Conservation (phyloP, 2,797 vertebrate genomes). For the Sebastes kiyomatsui region DNA sequence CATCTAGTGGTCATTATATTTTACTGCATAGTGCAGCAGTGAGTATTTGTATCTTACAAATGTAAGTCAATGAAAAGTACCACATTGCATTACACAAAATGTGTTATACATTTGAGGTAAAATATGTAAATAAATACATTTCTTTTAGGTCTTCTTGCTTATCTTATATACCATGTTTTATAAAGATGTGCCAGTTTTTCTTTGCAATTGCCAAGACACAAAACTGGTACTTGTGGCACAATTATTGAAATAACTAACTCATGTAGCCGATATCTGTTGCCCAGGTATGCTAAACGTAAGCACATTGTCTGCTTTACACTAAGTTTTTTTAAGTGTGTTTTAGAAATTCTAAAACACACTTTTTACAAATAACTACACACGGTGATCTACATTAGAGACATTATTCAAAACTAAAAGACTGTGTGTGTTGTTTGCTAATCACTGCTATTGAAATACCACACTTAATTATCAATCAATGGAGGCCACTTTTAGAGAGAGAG, state of each 20-base stretch:
- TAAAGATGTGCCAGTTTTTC: not conserved
- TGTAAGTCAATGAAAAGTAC: not conserved
- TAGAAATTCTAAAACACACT: not conserved
- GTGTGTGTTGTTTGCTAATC: not conserved
- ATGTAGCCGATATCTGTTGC: not conserved
- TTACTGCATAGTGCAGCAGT: not conserved
- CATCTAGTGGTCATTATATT: slow-evolving; percentile 64
- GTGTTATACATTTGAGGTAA: not conserved
- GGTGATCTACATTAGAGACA: not conserved
- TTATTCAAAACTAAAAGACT: not conserved
- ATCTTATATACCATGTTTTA: not conserved
- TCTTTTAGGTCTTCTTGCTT: not conserved
- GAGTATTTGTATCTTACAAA: not conserved
- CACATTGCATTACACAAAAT: not conserved
- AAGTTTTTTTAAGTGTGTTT: no score
- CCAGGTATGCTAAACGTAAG: not conserved
- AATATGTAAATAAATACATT: not conserved
- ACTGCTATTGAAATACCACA: not conserved
- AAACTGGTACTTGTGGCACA: not conserved
- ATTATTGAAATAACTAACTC: not conserved
- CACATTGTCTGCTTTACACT: not conserved
- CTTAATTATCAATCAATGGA: not conserved
- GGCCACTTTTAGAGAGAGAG: not conserved
- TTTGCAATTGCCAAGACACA: not conserved
- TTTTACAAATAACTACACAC: not conserved